phyloP scores from a whole-genome alignment of 2,113 vertebrate genomes.

The Galemys pyrenaicus region DNA sequence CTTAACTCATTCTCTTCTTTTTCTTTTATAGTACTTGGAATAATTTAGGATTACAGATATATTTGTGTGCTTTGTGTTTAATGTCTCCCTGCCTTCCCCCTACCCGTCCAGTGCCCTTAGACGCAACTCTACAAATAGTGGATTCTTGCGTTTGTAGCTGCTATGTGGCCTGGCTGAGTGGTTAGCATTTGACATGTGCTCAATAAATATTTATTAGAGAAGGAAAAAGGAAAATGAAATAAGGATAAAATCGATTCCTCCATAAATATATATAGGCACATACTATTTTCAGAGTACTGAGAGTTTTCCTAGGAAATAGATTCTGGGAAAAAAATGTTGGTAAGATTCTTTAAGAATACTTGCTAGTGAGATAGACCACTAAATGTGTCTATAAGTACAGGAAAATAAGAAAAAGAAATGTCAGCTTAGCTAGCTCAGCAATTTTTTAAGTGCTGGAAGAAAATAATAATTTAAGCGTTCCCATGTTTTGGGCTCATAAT shows the following conservation, averaged over 20 bases:
- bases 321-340: background rate
- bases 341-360: background rate
- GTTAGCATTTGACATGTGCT: background rate
- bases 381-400: background rate
- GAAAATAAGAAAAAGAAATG: background rate
- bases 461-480: background rate
- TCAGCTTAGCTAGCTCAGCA: background rate
- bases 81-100: background rate
- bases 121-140: background rate
- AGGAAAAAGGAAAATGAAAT: background rate
- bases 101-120: background rate
- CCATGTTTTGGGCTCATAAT: background rate
- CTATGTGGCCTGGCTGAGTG: background rate
- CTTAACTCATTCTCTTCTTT: background rate
- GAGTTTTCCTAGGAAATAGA: background rate
- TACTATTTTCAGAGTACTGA: constrained; percentile 6
- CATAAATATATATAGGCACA: background rate
- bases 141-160: background rate
- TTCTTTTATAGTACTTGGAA: background rate
- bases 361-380: background rate
- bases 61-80: background rate
- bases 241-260: background rate
- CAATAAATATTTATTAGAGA: background rate
- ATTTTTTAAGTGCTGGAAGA: constrained; percentile 5
- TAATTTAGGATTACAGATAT: background rate